Conservation (phyloP, 2,888 invertebrate species). For the Pseudoips prasinana region DNA sequence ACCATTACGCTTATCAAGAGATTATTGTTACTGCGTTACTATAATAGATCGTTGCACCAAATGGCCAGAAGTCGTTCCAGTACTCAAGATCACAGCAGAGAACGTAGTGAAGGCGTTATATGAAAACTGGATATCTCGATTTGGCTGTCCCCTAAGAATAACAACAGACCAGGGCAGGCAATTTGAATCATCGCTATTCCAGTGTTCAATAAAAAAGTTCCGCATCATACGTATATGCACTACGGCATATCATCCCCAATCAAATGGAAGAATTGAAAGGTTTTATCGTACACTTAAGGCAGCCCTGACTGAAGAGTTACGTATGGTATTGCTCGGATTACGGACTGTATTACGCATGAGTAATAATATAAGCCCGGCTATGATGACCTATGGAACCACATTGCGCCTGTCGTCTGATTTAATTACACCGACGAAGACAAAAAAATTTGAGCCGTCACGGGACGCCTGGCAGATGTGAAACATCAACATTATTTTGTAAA, state of each 20-base stretch:
- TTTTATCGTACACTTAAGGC: neutral
- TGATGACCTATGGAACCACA: neutral
- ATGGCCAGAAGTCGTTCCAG: constrained; percentile 4
- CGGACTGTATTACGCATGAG: neutral
- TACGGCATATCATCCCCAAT: constrained; percentile 1
- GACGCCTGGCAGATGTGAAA: no score
- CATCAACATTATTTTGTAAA: no score
- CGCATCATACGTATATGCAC: neutral
- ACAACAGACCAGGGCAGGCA: constrained; percentile 7
- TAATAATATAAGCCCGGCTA: neutral
- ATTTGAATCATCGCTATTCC: constrained; percentile 1
- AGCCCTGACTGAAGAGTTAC: constrained; percentile 1
- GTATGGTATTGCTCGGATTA: neutral
- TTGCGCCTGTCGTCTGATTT: neutral
- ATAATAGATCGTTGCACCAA: constrained; percentile 3
- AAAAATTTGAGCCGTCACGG: no score
- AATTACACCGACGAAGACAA: neutral
- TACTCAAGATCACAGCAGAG: neutral
- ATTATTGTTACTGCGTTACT: neutral
- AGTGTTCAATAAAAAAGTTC: neutral
- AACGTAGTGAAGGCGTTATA: constrained; percentile 1
- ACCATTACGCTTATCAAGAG: neutral
- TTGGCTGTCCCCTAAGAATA: constrained; percentile 3
- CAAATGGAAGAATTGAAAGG: neutral
- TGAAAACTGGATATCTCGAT: constrained; percentile 1